Conservation (phyloP, 2,113 vertebrate species). For the Eclectus roratus region DNA sequence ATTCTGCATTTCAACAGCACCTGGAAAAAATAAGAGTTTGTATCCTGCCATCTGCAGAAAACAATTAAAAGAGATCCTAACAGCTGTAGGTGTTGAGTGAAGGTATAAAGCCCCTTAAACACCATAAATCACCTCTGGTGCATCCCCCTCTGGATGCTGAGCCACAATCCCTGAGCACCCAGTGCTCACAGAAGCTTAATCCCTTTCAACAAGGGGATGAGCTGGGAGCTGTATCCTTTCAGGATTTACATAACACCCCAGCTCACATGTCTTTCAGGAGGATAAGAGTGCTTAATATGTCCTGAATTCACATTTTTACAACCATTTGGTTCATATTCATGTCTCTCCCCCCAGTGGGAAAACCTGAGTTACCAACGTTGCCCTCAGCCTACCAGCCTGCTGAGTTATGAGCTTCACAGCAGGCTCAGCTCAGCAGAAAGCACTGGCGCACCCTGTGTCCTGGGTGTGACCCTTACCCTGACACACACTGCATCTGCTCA, state of each 20-base stretch:
- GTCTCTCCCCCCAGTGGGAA: neutral
- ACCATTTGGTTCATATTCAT: neutral
- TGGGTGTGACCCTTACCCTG: neutral
- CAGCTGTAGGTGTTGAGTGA: conserved; percentile 22
- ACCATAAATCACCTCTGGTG: neutral
- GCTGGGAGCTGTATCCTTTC: conserved; percentile 24
- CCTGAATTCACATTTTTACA: neutral
- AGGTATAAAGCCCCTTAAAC: conserved; percentile 39
- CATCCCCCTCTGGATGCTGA: neutral
- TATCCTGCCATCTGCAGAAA: neutral
- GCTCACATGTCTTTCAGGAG: neutral
- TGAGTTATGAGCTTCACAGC: neutral
- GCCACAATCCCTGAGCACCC: neutral
- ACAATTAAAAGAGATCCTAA: neutral
- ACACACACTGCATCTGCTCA: fast-evolving
- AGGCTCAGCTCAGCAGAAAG: neutral
- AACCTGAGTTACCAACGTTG: neutral
- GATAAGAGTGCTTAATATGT: neutral
- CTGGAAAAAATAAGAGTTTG: neutral
- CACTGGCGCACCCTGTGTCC: neutral
- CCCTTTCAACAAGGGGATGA: conserved; percentile 49
- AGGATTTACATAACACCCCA: conserved; percentile 25
- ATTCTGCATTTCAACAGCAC: neutral
- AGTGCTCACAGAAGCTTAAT: neutral
- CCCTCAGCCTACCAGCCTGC: neutral